Base-by-base conservation (phyloP, 2,888 invertebrate species). In the Tachina fera region DNA sequence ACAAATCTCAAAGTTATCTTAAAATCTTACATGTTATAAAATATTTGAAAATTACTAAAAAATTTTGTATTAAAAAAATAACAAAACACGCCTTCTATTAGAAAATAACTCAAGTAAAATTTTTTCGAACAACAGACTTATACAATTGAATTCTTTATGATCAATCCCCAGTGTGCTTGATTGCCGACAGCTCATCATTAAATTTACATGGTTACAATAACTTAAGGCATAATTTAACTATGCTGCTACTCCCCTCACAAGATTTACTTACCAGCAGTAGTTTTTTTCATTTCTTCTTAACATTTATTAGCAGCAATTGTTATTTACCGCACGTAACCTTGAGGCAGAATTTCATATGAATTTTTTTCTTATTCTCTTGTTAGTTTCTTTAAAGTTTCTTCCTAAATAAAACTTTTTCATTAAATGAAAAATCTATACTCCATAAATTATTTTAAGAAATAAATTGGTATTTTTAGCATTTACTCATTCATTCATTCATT, bases 291-390 rank as follows among this genome's bases (percentile, higher is more conserved):
- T 22, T 43, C 39, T 16, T 47, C 14, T 47, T 16, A 41, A n/a
- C 13, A 39, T 65, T 70, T 74, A 77, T 77, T 68, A 56, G 39
- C 72, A 76, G 68, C 84, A 70, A 81, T 85, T 85, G 74, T 85
- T 81, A 85, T 81, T 85, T 82, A 78, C 81, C 74, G 78, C 85
- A 85, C 85, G 85, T 78, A 82, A 85, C 85, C 85, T 85, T 85
- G 81, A 80, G 19, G 85, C 78, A 81, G 63, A 77, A 78, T 61
- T 85, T 81, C 77, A 81, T 65, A 67, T 81, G 77, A 85, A 85
- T 71, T 76, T 71, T 58, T 63, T 61, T 70, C 43, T 49, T 11
- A 68, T 13, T n/a, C 22, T 56, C 31, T 31, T 31, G 6, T 31
- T 31, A 6, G 0, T 31, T 31, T 65, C 49, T 74, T 47, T 45